Conservation (phyloP, 2,888 invertebrate species). For the Petrolisthes manimaculis region DNA sequence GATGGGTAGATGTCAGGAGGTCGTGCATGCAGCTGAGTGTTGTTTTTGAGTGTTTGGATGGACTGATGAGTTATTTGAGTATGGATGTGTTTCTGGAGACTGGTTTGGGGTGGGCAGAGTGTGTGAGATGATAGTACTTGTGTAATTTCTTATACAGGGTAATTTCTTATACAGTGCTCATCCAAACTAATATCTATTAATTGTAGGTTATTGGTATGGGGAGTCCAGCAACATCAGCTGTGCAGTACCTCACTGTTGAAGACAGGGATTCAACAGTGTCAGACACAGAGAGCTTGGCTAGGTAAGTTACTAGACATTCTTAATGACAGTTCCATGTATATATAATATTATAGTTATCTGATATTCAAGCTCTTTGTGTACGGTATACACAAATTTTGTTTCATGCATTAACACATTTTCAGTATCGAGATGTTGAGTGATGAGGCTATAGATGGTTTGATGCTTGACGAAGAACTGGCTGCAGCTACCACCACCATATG, state of each 20-base stretch:
- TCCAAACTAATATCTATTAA: background rate
- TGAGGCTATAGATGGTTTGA: constrained; percentile 64
- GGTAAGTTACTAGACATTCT: constrained; percentile 27
- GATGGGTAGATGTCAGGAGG: too few relatives aligned
- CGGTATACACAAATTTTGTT: too few relatives aligned
- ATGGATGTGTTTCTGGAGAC: too few relatives aligned
- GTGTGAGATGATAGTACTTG: too few relatives aligned
- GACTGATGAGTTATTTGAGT: too few relatives aligned
- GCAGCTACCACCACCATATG: constrained; percentile 38
- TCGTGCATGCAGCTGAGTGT: too few relatives aligned
- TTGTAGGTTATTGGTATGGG: constrained; percentile 44
- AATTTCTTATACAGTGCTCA: background rate
- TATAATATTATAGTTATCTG: background rate
- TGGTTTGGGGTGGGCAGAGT: too few relatives aligned
- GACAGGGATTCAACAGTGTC: constrained; percentile 58
- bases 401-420: constrained; percentile 16
- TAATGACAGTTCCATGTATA: background rate
- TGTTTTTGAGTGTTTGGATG: too few relatives aligned
- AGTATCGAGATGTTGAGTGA: constrained; percentile 66
- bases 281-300: constrained; percentile 64
- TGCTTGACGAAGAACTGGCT: constrained; percentile 63
- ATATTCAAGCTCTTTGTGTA: background rate
- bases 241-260: constrained; percentile 55
- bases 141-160: background rate
- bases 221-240: constrained; percentile 37